Percentiles rank a stretch among this genome's conserved stretches.
phyloP scores from a whole-genome alignment of 2,888 invertebrate species.

The Osmoderma eremita region DNA sequence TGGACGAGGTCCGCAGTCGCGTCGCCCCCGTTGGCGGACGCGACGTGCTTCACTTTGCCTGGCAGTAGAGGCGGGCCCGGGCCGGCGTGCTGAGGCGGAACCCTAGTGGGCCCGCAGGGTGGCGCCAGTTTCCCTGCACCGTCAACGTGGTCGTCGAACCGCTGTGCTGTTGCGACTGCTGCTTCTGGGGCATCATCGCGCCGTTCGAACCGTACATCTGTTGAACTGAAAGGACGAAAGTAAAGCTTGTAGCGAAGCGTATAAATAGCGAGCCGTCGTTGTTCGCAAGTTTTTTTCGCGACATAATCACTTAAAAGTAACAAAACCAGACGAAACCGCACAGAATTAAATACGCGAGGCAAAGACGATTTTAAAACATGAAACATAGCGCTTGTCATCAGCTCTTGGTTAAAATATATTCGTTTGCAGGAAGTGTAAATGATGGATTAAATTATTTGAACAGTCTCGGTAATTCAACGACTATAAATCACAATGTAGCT shows the following conservation, averaged over 20 bases:
- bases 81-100: conserved; percentile 68
- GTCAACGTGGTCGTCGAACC: conserved; percentile 67
- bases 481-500: not conserved
- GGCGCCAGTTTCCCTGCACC: conserved; percentile 94
- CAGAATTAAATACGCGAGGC: not conserved
- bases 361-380: not conserved
- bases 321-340: not conserved
- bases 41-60: conserved; percentile 73
- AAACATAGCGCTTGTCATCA: not conserved
- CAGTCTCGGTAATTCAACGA: too few relatives aligned
- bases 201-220: conserved; percentile 80
- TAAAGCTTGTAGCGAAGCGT: not conserved
- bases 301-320: conserved; percentile 1
- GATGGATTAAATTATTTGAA: too few relatives aligned
- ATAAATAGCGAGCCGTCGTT: too few relatives aligned
- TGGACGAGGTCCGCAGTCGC: conserved; percentile 65
- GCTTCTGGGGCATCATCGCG: conserved; percentile 66
- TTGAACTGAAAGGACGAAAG: conserved; percentile 68
- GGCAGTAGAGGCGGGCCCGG: conserved; percentile 80
- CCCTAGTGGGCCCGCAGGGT: conserved; percentile 85
- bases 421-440: not conserved
- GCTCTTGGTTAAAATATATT: not conserved
- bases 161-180: conserved; percentile 46
- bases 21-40: conserved; percentile 60
- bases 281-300: not conserved